A percentile compares a stretch with the other conserved stretches of the same genome.
These are phyloP conservation scores for Entomyzon cyanotis DNA, from an alignment of 2,113 vertebrate species.

Conservation along the genomic window DNA sequence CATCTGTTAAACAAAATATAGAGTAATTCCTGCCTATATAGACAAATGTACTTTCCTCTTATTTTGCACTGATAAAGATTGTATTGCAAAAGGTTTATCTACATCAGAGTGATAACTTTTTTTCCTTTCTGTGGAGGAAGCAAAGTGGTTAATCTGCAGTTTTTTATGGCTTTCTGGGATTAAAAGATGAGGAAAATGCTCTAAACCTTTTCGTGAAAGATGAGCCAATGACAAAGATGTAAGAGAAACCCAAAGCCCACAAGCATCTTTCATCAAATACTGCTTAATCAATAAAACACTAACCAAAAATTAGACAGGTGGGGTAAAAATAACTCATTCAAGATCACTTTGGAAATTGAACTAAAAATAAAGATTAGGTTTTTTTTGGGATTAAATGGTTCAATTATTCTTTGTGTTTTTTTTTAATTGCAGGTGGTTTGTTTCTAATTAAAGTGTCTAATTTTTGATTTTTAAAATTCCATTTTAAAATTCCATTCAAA, in stretches of 20 bases:
- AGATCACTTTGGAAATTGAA: neutral
- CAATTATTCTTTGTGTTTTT: neutral
- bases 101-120: neutral
- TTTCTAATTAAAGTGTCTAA: neutral
- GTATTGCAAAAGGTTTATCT: neutral
- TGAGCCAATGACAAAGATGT: conserved; percentile 18
- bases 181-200: neutral
- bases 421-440: neutral
- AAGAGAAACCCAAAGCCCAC: neutral
- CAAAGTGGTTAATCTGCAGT: neutral
- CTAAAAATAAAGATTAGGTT: conserved; percentile 18
- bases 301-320: neutral
- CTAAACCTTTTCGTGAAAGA: neutral
- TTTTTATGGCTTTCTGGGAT: neutral
- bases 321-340: conserved; percentile 45
- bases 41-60: neutral
- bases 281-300: conserved; percentile 5
- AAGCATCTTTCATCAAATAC: neutral
- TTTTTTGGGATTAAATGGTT: neutral
- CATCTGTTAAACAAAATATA: neutral
- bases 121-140: neutral
- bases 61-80: neutral
- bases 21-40: neutral
- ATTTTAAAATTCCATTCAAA: too few species aligned
- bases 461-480: too few species aligned